Conservation (phyloP, 30 jellyfish, hydroid and myxozoan species). For the Haliclystus octoradiatus region DNA sequence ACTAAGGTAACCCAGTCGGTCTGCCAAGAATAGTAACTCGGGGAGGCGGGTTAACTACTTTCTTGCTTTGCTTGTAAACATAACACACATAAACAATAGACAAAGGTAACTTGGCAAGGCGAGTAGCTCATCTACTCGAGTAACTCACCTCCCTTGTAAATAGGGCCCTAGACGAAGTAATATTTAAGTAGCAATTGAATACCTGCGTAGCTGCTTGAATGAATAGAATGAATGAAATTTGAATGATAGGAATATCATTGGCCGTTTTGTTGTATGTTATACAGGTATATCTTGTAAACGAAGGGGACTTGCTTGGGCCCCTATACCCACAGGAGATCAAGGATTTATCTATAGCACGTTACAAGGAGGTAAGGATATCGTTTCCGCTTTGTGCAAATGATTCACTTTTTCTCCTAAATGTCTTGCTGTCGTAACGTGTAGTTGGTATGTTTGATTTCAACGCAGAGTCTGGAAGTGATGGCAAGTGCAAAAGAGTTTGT, state of each 20-base stretch:
- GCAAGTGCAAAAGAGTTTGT: slow-evolving; percentile 7
- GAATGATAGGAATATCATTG: background rate
- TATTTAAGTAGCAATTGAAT: background rate
- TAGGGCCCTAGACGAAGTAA: background rate
- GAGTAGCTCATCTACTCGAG: no score
- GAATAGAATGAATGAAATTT: background rate
- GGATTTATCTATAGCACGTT: slow-evolving; percentile 20
- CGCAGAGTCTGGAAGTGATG: slow-evolving; percentile 10
- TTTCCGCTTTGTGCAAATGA: background rate
- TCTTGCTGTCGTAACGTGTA: background rate
- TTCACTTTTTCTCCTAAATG: background rate
- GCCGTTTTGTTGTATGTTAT: background rate
- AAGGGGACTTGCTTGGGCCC: slow-evolving; percentile 46
- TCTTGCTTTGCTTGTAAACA: no score
- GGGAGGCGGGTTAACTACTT: no score
- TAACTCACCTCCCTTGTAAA: background rate
- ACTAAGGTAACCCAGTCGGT: no score
- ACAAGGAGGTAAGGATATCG: slow-evolving; percentile 33
- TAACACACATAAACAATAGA: no score
- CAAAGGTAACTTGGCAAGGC: background rate
- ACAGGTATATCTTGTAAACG: slow-evolving; percentile 32
- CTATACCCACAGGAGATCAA: slow-evolving; percentile 54
- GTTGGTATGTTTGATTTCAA: background rate
- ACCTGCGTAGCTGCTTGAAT: background rate
- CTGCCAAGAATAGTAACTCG: no score